phyloP scores from a whole-genome alignment of 1,140 invertebrate genomes.

The Amyelois transitella region DNA sequence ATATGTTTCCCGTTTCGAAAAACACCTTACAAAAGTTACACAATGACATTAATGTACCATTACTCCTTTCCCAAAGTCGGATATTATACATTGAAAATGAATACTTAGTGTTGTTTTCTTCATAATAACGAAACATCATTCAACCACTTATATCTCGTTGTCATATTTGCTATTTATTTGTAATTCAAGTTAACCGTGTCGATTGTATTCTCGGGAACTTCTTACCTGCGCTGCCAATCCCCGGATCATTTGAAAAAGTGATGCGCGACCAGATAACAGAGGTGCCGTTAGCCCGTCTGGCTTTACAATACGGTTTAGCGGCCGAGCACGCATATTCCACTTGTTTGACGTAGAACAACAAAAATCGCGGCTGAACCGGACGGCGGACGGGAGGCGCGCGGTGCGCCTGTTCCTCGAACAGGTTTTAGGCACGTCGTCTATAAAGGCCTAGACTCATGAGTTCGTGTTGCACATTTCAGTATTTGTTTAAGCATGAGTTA shows the following conservation, averaged over 20 bases:
- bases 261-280: conserved; percentile 30
- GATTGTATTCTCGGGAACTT: not conserved
- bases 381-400: conserved; percentile 23
- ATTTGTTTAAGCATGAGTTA: too few species aligned
- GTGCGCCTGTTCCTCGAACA: conserved; percentile 35
- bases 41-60: too few species aligned
- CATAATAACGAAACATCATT: too few species aligned
- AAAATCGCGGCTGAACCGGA: conserved; percentile 38
- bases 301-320: conserved; percentile 57
- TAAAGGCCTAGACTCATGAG: too few species aligned
- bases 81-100: too few species aligned
- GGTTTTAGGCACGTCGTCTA: conserved; percentile 42
- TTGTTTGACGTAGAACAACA: conserved; percentile 45
- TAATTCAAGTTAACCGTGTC: not conserved
- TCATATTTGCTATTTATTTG: too few species aligned
- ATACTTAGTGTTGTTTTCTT: too few species aligned
- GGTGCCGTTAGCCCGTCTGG: conserved; percentile 58
- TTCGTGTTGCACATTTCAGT: too few species aligned
- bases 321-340: conserved; percentile 37
- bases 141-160: too few species aligned
- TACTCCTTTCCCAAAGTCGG: too few species aligned
- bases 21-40: too few species aligned
- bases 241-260: conserved; percentile 22
- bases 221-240: conserved; percentile 8
- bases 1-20: too few species aligned